phyloP scores from a whole-genome alignment of 2,113 vertebrate species.

The Theristicus caerulescens region DNA sequence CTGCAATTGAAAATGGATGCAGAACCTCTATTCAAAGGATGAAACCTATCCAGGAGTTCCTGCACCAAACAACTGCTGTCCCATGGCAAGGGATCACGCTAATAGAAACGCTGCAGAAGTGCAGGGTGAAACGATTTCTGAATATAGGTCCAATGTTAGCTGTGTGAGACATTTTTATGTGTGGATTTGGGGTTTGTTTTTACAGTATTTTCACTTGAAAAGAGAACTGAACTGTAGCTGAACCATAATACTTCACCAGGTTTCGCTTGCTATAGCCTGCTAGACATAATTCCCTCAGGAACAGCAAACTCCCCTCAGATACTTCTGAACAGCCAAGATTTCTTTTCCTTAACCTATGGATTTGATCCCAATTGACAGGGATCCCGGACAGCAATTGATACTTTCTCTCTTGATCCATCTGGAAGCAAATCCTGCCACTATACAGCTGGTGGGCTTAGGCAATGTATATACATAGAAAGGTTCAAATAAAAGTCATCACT shows the following conservation, averaged over 20 bases:
- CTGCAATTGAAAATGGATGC: background rate
- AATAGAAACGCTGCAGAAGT: background rate
- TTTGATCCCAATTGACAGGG: constrained; percentile 3
- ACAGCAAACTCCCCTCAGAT: background rate
- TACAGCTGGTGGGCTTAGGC: background rate
- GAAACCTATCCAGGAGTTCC: background rate
- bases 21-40: background rate
- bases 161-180: background rate
- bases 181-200: background rate
- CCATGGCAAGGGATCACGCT: background rate
- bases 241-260: background rate
- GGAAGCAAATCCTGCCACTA: background rate
- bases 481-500: background rate
- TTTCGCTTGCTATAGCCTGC: background rate
- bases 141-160: background rate
- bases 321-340: background rate
- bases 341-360: constrained; percentile 21
- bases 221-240: background rate
- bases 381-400: background rate
- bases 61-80: background rate
- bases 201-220: background rate
- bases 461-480: background rate
- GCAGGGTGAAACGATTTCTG: background rate
- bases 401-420: background rate
- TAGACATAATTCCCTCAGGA: background rate